Evolutionary conservation across 1,140 invertebrate species (phyloP).

Genomic region (Drosophila carrolli): DNA sequence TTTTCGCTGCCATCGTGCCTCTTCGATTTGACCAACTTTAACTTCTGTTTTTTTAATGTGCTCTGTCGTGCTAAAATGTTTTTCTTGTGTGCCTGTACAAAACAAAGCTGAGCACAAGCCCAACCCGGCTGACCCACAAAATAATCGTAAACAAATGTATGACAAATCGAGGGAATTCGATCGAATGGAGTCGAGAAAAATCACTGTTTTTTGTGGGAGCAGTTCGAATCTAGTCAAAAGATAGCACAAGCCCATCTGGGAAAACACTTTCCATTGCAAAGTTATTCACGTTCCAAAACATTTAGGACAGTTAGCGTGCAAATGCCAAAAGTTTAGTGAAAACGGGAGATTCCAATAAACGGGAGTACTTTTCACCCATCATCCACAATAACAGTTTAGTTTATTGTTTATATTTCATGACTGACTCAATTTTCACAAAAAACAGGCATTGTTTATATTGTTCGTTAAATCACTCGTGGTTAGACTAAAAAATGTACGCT

Average conservation of each 20-base stretch:
- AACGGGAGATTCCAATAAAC: not conserved
- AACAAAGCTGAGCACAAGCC: slow-evolving; percentile 7
- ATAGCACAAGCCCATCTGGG: not conserved
- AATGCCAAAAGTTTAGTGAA: slow-evolving; percentile 13
- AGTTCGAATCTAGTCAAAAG: slow-evolving; percentile 1
- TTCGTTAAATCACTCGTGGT: too few species aligned
- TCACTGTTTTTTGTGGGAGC: not conserved
- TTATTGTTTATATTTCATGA: not conserved
- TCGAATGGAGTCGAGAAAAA: not conserved
- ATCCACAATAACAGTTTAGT: not conserved
- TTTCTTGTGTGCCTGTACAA: not conserved
- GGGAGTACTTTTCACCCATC: too few species aligned
- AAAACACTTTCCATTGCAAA: slow-evolving; percentile 15
- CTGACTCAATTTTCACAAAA: not conserved
- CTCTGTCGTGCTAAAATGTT: slow-evolving; percentile 31
- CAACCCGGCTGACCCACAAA: slow-evolving; percentile 5
- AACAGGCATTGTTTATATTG: not conserved
- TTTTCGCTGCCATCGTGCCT: slow-evolving; percentile 12
- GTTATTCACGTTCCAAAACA: not conserved
- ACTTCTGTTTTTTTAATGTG: slow-evolving; percentile 31
- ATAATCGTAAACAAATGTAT: not conserved
- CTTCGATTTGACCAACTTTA: slow-evolving; percentile 45
- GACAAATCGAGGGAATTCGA: not conserved
- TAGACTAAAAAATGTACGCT: too few species aligned
- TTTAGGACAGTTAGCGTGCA: slow-evolving; percentile 2